A percentile compares a stretch with the other conserved stretches of the same genome.
Evolutionary conservation across 2,797 vertebrate genomes (phyloP).

Genomic region (Mormyrus hasselquistii): DNA sequence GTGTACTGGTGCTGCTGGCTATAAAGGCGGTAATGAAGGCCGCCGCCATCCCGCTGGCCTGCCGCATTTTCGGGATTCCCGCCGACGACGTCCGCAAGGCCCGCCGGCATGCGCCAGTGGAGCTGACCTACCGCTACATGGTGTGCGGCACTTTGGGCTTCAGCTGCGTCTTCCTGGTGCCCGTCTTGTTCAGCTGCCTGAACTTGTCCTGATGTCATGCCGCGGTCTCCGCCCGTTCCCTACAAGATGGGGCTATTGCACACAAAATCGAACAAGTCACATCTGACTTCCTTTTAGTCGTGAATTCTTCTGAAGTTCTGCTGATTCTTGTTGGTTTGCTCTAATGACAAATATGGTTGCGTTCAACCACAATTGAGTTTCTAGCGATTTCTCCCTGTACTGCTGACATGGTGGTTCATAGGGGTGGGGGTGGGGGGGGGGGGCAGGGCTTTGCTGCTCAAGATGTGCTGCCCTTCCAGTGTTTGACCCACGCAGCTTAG

Average conservation of each 20-base stretch:
- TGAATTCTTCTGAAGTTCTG: background rate
- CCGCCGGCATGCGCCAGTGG: slow-evolving; percentile 81
- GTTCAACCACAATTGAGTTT: background rate
- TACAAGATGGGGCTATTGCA: background rate
- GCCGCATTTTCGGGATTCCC: slow-evolving; percentile 69
- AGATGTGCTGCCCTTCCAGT: background rate
- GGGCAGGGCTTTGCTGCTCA: background rate
- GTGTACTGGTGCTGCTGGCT: slow-evolving; percentile 70
- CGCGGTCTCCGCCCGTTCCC: background rate
- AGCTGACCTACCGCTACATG: slow-evolving; percentile 87
- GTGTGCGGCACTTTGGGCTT: slow-evolving; percentile 90
- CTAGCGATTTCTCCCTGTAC: background rate
- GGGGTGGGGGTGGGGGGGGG: too few relatives aligned
- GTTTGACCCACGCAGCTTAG: background rate
- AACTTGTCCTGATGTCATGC: slow-evolving; percentile 67
- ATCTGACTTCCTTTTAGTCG: background rate
- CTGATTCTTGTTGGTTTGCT: background rate
- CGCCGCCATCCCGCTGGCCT: slow-evolving; percentile 78
- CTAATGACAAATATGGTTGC: background rate
- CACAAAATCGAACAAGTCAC: background rate
- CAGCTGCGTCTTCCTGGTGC: slow-evolving; percentile 74
- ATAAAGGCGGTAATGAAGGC: slow-evolving; percentile 79
- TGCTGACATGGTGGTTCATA: background rate
- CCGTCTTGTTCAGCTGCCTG: slow-evolving; percentile 70
- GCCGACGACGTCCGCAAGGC: slow-evolving; percentile 70